Base-by-base conservation (phyloP, 1,140 invertebrate genomes). In the Phenacoccus solenopsis region DNA sequence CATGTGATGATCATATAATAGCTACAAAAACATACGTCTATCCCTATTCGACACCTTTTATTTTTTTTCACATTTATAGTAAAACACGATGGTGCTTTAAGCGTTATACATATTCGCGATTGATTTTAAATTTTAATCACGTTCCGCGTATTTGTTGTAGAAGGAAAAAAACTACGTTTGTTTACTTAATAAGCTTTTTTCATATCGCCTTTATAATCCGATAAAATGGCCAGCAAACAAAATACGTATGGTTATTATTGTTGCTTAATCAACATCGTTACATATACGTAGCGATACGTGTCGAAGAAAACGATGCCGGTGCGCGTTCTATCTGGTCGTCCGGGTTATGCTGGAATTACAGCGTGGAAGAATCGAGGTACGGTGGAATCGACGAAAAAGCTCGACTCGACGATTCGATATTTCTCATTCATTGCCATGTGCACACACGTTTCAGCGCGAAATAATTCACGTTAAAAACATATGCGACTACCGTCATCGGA, bases 51-150 rank as follows among this genome's bases (percentile, higher is more conserved):
- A 49, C 38, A n/a, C 38, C 2, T 5, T 10, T 49, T 49, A n/a
- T n/a, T n/a, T n/a, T n/a, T n/a, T n/a, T n/a, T n/a, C n/a, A n/a
- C n/a, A n/a, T n/a, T n/a, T n/a, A n/a, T n/a, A n/a, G n/a, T n/a
- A n/a, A n/a, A n/a, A n/a, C n/a, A n/a, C n/a, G 38, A 49, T 16
- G 38, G 20, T 49, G 38, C 13, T 16, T 49, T 49, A 49, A 49
- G 38, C 38, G 38, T 5, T 49, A n/a, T 49, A n/a, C 38, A n/a
- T 49, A 49, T 16, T 16, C 38, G 38, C 20, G 38, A 49, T 49
- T 49, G 38, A 49, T 49, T 49, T 49, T 49, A 49, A 49, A 49
- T 49, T 49, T 49, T 49, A 49, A 49, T 49, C 38, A 49, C 38
- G 38, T 49, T 49, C 16, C 38, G 38, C 3, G 38, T 49, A n/a